Base-by-base conservation (phyloP, 2,113 vertebrate species). In the Heteronetta atricapilla region DNA sequence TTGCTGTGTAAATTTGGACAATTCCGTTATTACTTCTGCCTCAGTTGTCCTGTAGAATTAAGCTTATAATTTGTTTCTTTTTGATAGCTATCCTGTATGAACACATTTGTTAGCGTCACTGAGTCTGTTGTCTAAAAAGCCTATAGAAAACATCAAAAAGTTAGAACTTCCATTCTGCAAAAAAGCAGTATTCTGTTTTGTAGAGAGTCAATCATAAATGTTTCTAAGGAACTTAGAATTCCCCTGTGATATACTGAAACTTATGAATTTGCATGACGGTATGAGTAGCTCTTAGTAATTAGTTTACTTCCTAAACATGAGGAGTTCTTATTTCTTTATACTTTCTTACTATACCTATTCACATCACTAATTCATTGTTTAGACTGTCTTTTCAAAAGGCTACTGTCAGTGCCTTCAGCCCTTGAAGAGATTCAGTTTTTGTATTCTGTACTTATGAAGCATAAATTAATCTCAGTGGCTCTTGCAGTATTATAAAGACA, bases 181-280 rank as follows among this genome's bases (percentile, higher is more conserved):
- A 85, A 89, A 63, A 73, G 16, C 21, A 60, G 8, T 40, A 11
- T 58, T 78, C 46, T 84, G 17, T 86, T 93, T 58, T 86, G 84
- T 88, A 82, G 44, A 79, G 48, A 38, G 73, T 88, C 34, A 74
- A 36, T 4, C 77, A 42, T 69, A 86, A 58, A 42, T 42, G 29
- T 68, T 90, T 92, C 88, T 89, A 81, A 92, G 33, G 53, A 92
- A 69, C 15, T 64, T 68, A 44, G 33, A 91, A 90, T 68, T 84
- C 23, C 25, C 55, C 84, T 93, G 38, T 84, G 20, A 82, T 86
- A 90, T 18, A 33, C 23, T 75, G 50, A 52, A 31, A 34, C 73
- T 90, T 76, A 72, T 84, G 22, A 92, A 78, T 92, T 86, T 90
- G 4, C 28, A 34, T 59, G 38, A 91, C 19, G 42, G 18, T 72